phyloP scores from a whole-genome alignment of 23 tunicate species.

The Styela clava region DNA sequence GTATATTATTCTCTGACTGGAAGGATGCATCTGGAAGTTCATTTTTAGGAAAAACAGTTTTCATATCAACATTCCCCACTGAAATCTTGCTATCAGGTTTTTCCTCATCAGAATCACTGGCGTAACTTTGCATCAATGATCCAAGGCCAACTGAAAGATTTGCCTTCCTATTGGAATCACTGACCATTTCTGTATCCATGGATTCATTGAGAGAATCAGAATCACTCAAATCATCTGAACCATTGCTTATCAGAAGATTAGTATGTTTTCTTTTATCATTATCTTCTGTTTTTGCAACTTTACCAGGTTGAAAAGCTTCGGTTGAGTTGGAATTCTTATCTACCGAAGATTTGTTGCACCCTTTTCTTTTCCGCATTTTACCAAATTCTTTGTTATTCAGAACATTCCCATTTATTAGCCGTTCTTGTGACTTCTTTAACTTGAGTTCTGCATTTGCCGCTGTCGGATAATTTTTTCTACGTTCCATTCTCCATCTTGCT shows the following conservation, averaged over 20 bases:
- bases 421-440: constrained; percentile 13
- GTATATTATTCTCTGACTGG: too few relatives aligned
- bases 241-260: background rate
- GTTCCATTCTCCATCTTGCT: constrained; percentile 70
- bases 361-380: constrained; percentile 1
- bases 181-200: background rate
- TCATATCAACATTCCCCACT: background rate
- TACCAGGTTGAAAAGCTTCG: background rate
- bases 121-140: constrained; percentile 16
- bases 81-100: background rate
- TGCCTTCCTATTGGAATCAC: background rate
- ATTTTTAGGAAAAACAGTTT: too few relatives aligned
- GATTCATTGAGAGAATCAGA: background rate
- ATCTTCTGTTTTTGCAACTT: background rate
- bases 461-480: constrained; percentile 81
- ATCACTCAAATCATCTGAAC: background rate
- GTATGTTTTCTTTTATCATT: background rate
- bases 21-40: too few relatives aligned
- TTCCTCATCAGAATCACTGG: constrained; percentile 6
- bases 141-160: constrained; percentile 10
- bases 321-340: background rate
- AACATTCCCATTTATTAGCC: constrained; percentile 45
- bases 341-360: background rate
- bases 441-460: constrained; percentile 39
- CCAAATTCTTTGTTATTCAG: constrained; percentile 48